Evolutionary conservation across 2,888 invertebrate species (phyloP).

Genomic region (Pyrocoelia pectoralis): DNA sequence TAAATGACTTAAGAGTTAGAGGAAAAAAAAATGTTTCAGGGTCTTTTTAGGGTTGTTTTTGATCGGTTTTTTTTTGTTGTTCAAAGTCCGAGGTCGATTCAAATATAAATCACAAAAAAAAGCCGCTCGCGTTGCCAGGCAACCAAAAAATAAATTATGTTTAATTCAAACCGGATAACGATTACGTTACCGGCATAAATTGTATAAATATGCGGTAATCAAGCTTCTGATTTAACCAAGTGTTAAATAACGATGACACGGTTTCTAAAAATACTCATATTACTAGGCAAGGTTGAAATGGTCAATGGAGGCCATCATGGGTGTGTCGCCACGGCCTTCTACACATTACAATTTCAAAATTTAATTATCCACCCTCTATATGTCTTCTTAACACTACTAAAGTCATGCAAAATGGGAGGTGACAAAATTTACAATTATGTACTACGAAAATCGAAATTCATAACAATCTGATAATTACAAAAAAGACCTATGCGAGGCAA

Average conservation of each 20-base stretch:
- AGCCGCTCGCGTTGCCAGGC: neutral
- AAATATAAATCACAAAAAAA: neutral
- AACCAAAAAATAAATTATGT: neutral
- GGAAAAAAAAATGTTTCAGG: neutral
- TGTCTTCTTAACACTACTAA: too few relatives aligned
- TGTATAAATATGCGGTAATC: conserved; percentile 5
- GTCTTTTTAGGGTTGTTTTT: neutral
- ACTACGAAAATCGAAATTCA: too few relatives aligned
- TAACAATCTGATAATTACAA: too few relatives aligned
- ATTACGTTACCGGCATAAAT: neutral
- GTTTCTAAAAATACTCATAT: conserved; percentile 49
- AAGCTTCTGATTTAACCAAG: conserved; percentile 8
- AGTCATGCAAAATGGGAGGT: too few relatives aligned
- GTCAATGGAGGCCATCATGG: conserved; percentile 35
- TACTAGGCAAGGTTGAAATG: conserved; percentile 28
- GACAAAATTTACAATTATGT: neutral
- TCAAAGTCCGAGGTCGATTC: neutral
- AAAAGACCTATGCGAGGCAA: conserved; percentile 14
- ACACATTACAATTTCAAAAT: too few relatives aligned
- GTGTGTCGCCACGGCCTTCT: conserved; percentile 33
- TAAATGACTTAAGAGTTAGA: neutral
- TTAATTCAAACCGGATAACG: neutral
- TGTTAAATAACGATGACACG: conserved; percentile 51
- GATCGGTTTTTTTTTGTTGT: neutral
- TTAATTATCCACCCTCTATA: too few relatives aligned